Conservation (phyloP, 64 coral and sea anemone species). For the Cladopsammia gracilis region DNA sequence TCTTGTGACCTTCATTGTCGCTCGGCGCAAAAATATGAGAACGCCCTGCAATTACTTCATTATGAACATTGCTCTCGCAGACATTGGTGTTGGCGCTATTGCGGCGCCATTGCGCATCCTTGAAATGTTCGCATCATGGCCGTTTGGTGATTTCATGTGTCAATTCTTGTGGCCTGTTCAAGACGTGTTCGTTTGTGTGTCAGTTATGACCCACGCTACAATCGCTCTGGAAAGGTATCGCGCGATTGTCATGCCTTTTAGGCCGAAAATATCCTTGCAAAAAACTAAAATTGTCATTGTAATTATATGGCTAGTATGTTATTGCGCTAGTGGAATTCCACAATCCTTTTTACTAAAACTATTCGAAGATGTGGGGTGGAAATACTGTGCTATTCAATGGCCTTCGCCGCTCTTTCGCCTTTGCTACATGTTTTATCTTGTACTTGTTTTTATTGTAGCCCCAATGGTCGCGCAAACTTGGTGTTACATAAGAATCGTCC, state of each 20-base stretch:
- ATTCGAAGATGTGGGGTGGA: neutral
- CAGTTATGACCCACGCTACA: slow-evolving; percentile 72
- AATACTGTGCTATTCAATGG: slow-evolving; percentile 8
- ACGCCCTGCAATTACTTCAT: slow-evolving; percentile 71
- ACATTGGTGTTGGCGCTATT: slow-evolving; percentile 65
- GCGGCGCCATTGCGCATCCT: slow-evolving; percentile 78
- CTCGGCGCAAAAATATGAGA: slow-evolving; percentile 50
- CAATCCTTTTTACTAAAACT: slow-evolving; percentile 48
- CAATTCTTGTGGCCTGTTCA: slow-evolving; percentile 79
- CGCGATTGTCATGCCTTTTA: slow-evolving; percentile 75
- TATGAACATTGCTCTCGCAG: slow-evolving; percentile 61
- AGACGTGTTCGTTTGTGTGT: slow-evolving; percentile 82
- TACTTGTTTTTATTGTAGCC: slow-evolving; percentile 39
- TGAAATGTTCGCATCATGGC: slow-evolving; percentile 66
- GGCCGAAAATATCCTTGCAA: slow-evolving; percentile 49
- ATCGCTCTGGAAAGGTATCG: slow-evolving; percentile 90
- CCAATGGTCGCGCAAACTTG: slow-evolving; percentile 35
- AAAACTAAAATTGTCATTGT: slow-evolving; percentile 61
- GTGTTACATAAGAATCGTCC: slow-evolving; percentile 36
- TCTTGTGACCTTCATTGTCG: slow-evolving; percentile 42
- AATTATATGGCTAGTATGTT: slow-evolving; percentile 72
- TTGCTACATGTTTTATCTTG: slow-evolving; percentile 51
- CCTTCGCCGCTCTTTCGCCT: slow-evolving; percentile 48
- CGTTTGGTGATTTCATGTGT: slow-evolving; percentile 77
- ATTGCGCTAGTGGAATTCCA: slow-evolving; percentile 60